Base-by-base conservation (phyloP, 2,888 invertebrate species). In the Hymenopus coronatus region DNA sequence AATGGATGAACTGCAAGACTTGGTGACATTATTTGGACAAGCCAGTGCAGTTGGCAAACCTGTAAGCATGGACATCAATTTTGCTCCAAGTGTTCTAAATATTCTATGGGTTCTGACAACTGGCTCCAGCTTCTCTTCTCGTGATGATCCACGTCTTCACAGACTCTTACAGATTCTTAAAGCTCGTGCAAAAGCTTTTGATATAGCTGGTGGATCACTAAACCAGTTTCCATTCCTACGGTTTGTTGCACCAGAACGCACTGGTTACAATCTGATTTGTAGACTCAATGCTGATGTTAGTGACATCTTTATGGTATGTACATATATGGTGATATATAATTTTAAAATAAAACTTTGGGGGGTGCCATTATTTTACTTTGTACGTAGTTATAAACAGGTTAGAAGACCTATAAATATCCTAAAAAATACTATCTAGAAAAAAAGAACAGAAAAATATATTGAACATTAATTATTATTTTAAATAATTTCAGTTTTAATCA, bases 21-120 rank as follows among this genome's bases (percentile, higher is more conserved):
- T 90, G 40, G 33, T 83, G 6, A 27, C 20, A 9, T 46, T 54
- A 46, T 81, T 88, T 20, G 84, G 28, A 4, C 28, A 40, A 7
- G 25, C 20, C 1, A n/a, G 28, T 15, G 54, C 25, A 3, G n/a
- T 9, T n/a, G 70, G 81, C 7, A 81, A 28, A 4, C 81, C 30
- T 20, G 89, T 88, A 25, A 54, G 84, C 28, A 84, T 88, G 8
- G 84, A 88, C 7, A 40, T 9, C 15, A 28, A 14, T 7, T 91
- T 96, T 88, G 93, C 95, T 2, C 94, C 95, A 6, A 94, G 94
- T 81, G 95, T 96, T 0, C 93, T 96, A 84, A 96, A 96, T 91
- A 95, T 96, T 0, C 92, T 96, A 12, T 96, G 96, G 96, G 94
- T 93, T 20, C 92, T 96, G 46, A 93, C 94, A 4, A 94, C 95